A percentile compares a stretch with the other conserved stretches of the same genome.
Conservation (phyloP, 2,797 vertebrate species). For the Carduelis carduelis region DNA sequence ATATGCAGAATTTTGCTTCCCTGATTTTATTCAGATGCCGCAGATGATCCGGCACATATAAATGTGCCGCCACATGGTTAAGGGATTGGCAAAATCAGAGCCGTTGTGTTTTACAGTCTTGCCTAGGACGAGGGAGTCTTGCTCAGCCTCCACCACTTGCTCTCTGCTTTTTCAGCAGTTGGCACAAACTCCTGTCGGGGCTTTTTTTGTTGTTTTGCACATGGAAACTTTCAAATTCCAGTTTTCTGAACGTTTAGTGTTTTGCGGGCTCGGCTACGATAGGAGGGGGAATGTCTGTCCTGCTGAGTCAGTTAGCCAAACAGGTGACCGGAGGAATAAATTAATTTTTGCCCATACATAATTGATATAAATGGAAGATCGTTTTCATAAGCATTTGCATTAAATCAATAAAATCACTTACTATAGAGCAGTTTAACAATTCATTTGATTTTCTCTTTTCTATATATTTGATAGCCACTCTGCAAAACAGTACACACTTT, state of each 20-base stretch:
- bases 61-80: constrained; percentile 56
- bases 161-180: constrained; percentile 59
- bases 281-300: constrained; percentile 21
- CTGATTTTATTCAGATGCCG: constrained; percentile 66
- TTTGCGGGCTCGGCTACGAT: not conserved
- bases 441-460: constrained; percentile 69
- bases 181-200: constrained; percentile 51
- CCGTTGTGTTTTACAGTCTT: constrained; percentile 57
- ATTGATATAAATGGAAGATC: constrained; percentile 70
- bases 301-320: constrained; percentile 62
- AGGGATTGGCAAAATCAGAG: constrained; percentile 58
- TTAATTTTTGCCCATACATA: constrained; percentile 72
- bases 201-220: constrained; percentile 59
- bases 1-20: constrained; percentile 71
- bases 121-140: constrained; percentile 35
- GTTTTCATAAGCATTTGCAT: constrained; percentile 67
- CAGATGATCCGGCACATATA: constrained; percentile 58
- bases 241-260: not conserved
- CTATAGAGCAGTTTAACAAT: constrained; percentile 65
- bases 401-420: constrained; percentile 74
- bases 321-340: constrained; percentile 70
- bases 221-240: constrained; percentile 42
- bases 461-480: constrained; percentile 52
- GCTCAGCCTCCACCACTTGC: constrained; percentile 42
- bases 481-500: constrained; percentile 51